phyloP scores from a whole-genome alignment of 2,797 vertebrate genomes.

The Sternotherus odoratus region DNA sequence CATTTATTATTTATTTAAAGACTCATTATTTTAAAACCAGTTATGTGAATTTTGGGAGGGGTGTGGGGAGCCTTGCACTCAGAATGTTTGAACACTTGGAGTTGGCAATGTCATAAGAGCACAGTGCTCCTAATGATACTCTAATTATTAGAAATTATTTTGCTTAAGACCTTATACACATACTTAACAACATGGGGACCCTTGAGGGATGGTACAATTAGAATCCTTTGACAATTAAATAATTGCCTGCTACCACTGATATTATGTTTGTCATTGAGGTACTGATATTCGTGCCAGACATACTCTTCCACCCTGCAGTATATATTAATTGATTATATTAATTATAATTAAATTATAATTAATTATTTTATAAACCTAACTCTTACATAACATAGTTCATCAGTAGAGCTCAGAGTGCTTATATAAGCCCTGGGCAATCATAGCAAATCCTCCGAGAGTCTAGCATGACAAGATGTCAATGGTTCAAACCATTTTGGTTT shows the following conservation, averaged over 20 bases:
- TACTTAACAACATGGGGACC: neutral
- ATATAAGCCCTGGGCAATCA: too few species aligned
- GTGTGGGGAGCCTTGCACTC: neutral
- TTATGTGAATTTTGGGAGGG: neutral
- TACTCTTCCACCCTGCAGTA: neutral
- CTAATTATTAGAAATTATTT: neutral
- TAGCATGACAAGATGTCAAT: too few species aligned
- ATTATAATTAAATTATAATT: too few species aligned
- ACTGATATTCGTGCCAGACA: neutral
- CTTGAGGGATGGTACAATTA: neutral
- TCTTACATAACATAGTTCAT: neutral
- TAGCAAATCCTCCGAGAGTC: too few species aligned
- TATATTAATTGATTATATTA: too few species aligned
- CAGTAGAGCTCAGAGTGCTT: neutral
- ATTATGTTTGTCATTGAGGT: neutral
- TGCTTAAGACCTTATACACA: neutral
- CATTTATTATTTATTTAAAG: neutral
- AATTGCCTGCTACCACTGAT: neutral
- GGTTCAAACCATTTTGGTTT: neutral
- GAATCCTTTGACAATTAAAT: neutral
- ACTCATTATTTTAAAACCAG: neutral
- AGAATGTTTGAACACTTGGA: neutral
- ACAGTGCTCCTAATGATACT: neutral
- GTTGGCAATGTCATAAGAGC: neutral
- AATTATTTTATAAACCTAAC: too few species aligned